Conservation (phyloP, 1,140 invertebrate species). For the Micrasema minimum region DNA sequence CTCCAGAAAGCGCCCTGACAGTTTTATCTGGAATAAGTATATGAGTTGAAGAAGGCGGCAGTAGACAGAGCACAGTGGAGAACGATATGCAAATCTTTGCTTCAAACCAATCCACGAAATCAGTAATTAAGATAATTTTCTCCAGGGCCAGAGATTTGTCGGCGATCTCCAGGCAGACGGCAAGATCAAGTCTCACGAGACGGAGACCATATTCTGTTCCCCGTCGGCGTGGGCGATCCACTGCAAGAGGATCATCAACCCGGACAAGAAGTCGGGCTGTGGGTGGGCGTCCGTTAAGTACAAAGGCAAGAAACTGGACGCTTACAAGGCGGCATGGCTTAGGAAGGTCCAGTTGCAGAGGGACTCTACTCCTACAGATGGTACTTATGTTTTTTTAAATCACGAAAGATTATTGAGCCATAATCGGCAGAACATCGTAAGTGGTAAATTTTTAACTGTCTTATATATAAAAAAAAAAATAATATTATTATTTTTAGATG, state of each 20-base stretch:
- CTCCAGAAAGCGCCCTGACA: too few relatives aligned
- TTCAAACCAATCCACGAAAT: too few relatives aligned
- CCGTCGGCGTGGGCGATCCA: slow-evolving; percentile 92
- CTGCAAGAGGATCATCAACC: slow-evolving; percentile 91
- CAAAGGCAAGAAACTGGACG: slow-evolving; percentile 85
- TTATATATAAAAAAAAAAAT: too few relatives aligned
- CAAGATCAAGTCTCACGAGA: slow-evolving; percentile 89
- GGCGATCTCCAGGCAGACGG: slow-evolving; percentile 87
- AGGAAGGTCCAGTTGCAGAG: slow-evolving; percentile 74
- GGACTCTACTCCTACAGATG: slow-evolving; percentile 56
- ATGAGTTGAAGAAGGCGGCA: too few relatives aligned
- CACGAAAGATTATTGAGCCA: too few relatives aligned
- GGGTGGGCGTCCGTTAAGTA: slow-evolving; percentile 90
- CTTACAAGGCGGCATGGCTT: slow-evolving; percentile 87
- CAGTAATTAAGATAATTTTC: too few relatives aligned
- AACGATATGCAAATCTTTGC: too few relatives aligned
- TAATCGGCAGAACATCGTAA: not conserved
- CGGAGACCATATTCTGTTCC: slow-evolving; percentile 87
- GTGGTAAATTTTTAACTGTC: too few relatives aligned
- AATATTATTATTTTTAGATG: slow-evolving; percentile 56
- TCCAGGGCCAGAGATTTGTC: slow-evolving; percentile 86
- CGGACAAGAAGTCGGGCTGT: slow-evolving; percentile 90
- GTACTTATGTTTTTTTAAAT: too few relatives aligned
- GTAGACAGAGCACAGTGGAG: too few relatives aligned
- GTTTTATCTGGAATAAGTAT: too few relatives aligned